Percentiles rank a stretch among this genome's conserved stretches.
phyloP scores from a whole-genome alignment of 2,888 invertebrate species.

The Epinotia ramella region DNA sequence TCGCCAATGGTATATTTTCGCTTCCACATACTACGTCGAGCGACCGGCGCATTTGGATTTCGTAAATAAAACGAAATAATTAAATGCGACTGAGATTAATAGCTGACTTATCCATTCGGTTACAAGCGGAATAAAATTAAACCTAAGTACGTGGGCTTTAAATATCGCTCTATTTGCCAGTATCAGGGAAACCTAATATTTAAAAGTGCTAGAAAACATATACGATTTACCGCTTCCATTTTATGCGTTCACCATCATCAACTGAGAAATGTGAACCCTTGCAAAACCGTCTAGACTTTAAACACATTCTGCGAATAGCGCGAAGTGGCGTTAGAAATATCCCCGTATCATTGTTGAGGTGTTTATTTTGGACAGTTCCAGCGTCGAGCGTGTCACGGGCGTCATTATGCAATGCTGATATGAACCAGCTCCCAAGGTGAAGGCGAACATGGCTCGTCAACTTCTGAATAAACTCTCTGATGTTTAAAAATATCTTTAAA shows the following conservation, averaged over 20 bases:
- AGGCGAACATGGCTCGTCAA: constrained; percentile 74
- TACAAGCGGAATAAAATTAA: constrained; percentile 37
- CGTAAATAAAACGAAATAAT: constrained; percentile 54
- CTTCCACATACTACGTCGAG: constrained; percentile 60
- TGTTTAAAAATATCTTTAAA: constrained; percentile 56
- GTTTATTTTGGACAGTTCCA: constrained; percentile 75
- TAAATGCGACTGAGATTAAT: constrained; percentile 46
- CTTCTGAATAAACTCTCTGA: constrained; percentile 67
- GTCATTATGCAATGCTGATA: constrained; percentile 73
- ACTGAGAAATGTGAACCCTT: neutral
- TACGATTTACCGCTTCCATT: constrained; percentile 10
- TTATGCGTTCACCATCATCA: constrained; percentile 12
- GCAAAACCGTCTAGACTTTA: constrained; percentile 22
- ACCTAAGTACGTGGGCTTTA: constrained; percentile 12
- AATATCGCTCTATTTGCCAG: constrained; percentile 9
- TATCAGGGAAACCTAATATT: constrained; percentile 17
- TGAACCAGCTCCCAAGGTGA: constrained; percentile 80
- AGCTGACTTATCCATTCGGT: constrained; percentile 30
- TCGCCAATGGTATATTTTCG: constrained; percentile 65
- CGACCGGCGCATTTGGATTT: constrained; percentile 53
- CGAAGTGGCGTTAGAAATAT: constrained; percentile 33
- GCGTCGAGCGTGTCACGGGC: constrained; percentile 73
- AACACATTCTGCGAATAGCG: constrained; percentile 9
- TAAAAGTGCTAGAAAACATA: constrained; percentile 6
- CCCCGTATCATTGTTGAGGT: constrained; percentile 70